A percentile compares a stretch with the other conserved stretches of the same genome.
These are phyloP conservation scores for Protonibea diacanthus DNA, from an alignment of 2,797 vertebrate species.

Conservation along the genomic window DNA sequence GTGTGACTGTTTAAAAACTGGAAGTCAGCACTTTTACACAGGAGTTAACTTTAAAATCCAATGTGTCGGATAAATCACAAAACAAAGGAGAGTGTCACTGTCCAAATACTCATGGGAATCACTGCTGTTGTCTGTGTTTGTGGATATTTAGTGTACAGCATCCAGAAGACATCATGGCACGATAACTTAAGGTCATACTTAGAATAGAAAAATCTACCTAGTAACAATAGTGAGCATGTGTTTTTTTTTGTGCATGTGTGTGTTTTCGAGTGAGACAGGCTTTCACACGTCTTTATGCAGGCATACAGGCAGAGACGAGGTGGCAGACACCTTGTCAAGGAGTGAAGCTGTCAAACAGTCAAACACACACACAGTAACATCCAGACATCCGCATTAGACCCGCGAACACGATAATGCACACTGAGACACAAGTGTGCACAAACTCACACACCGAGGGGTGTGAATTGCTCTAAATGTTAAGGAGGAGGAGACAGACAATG, in stretches of 20 bases:
- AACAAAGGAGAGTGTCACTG: neutral
- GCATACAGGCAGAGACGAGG: conserved; percentile 23
- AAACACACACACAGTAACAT: conserved; percentile 1
- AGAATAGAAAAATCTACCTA: conserved; percentile 50
- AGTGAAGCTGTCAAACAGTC: conserved; percentile 47
- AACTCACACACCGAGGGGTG: conserved; percentile 27
- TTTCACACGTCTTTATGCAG: conserved; percentile 47
- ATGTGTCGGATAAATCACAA: neutral
- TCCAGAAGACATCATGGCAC: neutral
- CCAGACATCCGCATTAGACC: neutral
- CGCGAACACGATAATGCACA: neutral
- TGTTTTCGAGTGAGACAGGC: conserved; percentile 7
- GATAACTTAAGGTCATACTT: neutral
- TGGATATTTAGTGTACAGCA: neutral
- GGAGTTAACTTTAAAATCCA: neutral
- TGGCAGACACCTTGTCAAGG: conserved; percentile 65
- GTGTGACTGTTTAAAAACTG: neutral
- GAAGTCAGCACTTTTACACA: neutral
- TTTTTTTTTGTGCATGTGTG: neutral
- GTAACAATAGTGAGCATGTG: conserved; percentile 32
- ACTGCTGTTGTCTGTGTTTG: neutral
- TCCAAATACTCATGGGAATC: neutral
- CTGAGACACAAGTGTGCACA: neutral
- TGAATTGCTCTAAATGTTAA: conserved; percentile 59
- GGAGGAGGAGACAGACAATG: conserved; percentile 24